phyloP scores from a whole-genome alignment of 2,797 vertebrate species.

The Muscicapa comitata region DNA sequence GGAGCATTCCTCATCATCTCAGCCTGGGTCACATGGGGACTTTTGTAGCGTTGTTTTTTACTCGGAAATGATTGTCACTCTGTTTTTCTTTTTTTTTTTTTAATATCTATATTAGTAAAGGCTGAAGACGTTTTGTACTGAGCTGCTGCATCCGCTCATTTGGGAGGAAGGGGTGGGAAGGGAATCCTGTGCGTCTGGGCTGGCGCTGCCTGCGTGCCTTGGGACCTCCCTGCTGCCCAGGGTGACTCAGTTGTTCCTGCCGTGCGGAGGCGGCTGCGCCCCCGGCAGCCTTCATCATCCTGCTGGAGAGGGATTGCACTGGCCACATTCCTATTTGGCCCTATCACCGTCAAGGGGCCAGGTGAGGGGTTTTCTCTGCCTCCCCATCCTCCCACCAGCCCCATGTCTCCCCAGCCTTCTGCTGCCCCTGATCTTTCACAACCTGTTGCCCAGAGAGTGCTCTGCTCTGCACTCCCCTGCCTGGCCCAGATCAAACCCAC shows the following conservation, averaged over 20 bases:
- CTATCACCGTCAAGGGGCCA: neutral
- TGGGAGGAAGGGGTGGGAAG: conserved; percentile 15
- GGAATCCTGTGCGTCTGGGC: conserved; percentile 2
- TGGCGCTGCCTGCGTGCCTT: neutral
- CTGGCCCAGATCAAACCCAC: neutral
- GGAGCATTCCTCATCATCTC: conserved; percentile 41
- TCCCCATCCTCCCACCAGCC: neutral
- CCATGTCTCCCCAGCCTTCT: neutral
- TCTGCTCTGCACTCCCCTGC: neutral
- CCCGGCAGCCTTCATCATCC: neutral
- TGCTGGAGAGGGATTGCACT: neutral
- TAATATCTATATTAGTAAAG: conserved; percentile 61
- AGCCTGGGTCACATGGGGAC: neutral
- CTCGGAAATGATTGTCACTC: neutral
- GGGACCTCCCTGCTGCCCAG: neutral
- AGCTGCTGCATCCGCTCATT: conserved; percentile 13
- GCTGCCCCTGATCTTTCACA: accelerated
- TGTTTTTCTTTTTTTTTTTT: neutral
- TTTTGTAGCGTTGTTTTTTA: conserved; percentile 46
- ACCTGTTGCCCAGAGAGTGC: accelerated
- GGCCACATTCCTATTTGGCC: accelerated
- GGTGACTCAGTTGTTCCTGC: conserved; percentile 30
- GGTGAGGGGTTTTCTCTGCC: neutral
- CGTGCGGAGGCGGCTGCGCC: accelerated
- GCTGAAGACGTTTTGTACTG: conserved; percentile 59